Base-by-base conservation (phyloP, 2,888 invertebrate genomes). In the Mesorhabditis belari region DNA sequence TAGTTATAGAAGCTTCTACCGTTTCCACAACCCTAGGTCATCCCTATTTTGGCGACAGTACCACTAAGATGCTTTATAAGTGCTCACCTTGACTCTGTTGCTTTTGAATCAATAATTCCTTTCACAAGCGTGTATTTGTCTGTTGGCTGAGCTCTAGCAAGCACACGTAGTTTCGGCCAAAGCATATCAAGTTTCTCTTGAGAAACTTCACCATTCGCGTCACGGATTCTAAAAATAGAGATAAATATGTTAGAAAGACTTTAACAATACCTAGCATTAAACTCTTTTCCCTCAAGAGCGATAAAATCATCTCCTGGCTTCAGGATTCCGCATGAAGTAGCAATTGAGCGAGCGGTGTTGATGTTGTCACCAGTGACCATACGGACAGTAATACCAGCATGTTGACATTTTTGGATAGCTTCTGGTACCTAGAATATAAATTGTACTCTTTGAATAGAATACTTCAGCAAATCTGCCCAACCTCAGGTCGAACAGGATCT, bases 301-400 rank as follows among this genome's bases (percentile, higher is more conserved):
- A 96, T 87, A 85, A 91, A 95, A 83, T 96, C 93, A 81, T 94
- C 94, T 69, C 89, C 90, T 26, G 93, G 91, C 81, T 89, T 89
- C 56, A 93, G 83, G 74, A 98, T 98, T 67, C 96, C 96, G 84
- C 96, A 98, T 5, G 70, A 57, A 6, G 89, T 86, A 55, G 96
- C 95, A 82, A 98, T 98, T 62, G 95, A 95, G 64, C 94, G 88
- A 52, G 95, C 95, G 52, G 98, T 98, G 85, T 96, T 96, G 72
- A 98, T 89, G 84, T 98, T 98, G 86, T 98, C 98, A 57, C 96
- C 98, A 6, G 98, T 98, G 60, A 98, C 96, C 98, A 98, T 98
- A 63, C 96, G 88, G 24, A 98, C 96, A 17, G 93, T 93, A 80
- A 98, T 96, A 74, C 98, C 98, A 55, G 96, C 92, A 79, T 90